phyloP scores from a whole-genome alignment of 2,797 vertebrate species.

The Thaleichthys pacificus region DNA sequence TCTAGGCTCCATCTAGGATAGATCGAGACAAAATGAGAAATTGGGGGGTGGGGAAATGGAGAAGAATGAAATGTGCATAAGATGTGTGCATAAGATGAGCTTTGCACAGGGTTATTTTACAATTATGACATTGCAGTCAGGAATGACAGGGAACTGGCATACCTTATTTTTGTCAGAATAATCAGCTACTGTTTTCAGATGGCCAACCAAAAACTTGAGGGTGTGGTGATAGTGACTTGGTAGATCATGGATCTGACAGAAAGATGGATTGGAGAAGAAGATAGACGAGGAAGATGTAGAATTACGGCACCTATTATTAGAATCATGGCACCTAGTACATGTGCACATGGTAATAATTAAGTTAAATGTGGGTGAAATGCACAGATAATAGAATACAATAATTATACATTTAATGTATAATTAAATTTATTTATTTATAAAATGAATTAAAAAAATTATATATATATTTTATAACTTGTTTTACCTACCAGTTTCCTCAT shows the following conservation, averaged over 20 bases:
- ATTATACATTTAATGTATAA: neutral
- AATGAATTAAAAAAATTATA: too few relatives aligned
- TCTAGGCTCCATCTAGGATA: slow-evolving; percentile 90
- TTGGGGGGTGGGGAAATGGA: neutral
- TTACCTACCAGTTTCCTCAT: slow-evolving; percentile 87
- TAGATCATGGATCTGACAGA: slow-evolving; percentile 84
- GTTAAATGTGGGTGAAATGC: neutral
- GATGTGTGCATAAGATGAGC: neutral
- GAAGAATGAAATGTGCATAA: too few relatives aligned
- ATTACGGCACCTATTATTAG: too few relatives aligned
- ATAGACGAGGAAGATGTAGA: neutral
- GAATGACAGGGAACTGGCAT: neutral
- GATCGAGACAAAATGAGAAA: neutral
- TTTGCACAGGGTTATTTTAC: too few relatives aligned
- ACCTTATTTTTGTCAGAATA: slow-evolving; percentile 95
- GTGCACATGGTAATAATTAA: too few relatives aligned
- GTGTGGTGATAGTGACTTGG: slow-evolving; percentile 93
- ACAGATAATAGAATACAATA: neutral
- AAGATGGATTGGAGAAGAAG: neutral
- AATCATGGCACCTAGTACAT: too few relatives aligned
- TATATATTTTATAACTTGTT: neutral
- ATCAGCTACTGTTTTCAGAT: slow-evolving; percentile 91
- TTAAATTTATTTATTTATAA: too few relatives aligned
- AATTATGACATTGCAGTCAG: too few relatives aligned
- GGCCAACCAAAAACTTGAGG: slow-evolving; percentile 88